These are phyloP conservation scores for Amazonetta brasiliensis DNA, from an alignment of 2,797 vertebrate species.

Conservation along the genomic window DNA sequence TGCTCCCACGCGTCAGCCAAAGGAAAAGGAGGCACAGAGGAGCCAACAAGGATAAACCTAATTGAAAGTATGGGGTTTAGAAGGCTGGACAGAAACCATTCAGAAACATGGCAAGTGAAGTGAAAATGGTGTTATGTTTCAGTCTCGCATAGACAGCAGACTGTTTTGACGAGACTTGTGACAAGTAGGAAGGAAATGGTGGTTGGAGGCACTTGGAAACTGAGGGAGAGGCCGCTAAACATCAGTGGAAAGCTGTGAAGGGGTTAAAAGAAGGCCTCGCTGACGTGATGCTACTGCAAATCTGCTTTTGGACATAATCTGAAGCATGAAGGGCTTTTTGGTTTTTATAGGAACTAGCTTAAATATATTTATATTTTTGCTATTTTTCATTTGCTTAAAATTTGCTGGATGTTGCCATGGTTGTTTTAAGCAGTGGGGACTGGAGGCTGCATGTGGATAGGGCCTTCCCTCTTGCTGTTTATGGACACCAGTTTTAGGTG, in stretches of 20 bases:
- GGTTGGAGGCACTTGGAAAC: neutral
- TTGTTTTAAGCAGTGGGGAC: neutral
- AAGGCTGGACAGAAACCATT: neutral
- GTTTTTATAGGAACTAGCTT: neutral
- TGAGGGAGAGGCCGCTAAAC: neutral
- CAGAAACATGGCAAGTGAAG: neutral
- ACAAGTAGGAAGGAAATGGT: neutral
- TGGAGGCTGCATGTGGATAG: rapidly evolving
- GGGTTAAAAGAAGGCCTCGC: neutral
- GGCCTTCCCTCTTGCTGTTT: neutral
- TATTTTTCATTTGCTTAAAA: neutral
- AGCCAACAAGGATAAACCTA: neutral
- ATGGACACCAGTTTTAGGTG: neutral
- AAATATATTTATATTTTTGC: neutral
- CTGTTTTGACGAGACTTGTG: neutral
- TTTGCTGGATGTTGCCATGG: neutral
- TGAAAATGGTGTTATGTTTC: neutral
- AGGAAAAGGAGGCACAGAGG: neutral
- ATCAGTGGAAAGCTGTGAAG: neutral
- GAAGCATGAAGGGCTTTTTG: neutral
- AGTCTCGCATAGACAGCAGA: neutral
- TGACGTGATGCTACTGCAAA: neutral
- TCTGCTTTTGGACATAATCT: neutral
- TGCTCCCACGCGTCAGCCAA: neutral
- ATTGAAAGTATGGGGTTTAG: slow-evolving; percentile 5